These are phyloP conservation scores for Coptodon bakossiorum DNA, from an alignment of 2,113 vertebrate species.

Conservation along the genomic window DNA sequence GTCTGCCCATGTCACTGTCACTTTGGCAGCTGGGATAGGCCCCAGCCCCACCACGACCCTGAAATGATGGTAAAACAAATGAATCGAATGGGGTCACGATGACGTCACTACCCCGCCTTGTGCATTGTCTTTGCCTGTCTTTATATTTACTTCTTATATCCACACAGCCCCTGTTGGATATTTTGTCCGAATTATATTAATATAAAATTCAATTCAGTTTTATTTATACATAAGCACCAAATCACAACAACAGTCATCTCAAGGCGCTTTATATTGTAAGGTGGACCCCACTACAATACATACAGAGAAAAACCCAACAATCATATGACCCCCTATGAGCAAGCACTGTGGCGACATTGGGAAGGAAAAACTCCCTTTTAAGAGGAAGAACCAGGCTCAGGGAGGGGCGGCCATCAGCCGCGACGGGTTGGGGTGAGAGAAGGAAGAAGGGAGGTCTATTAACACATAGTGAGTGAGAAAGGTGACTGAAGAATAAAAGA, in stretches of 20 bases:
- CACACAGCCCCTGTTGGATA: neutral
- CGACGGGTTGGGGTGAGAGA: neutral
- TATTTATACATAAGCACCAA: neutral
- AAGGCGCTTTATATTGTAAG: neutral
- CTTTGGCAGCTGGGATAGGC: neutral
- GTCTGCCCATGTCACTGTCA: neutral
- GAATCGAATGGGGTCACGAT: neutral
- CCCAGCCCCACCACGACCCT: neutral
- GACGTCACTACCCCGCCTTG: neutral
- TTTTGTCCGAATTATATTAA: neutral
- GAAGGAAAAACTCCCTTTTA: neutral
- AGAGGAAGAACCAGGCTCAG: neutral
- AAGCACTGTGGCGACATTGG: neutral
- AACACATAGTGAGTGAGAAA: neutral
- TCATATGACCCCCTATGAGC: neutral
- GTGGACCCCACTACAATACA: neutral
- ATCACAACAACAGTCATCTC: neutral
- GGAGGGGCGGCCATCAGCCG: neutral
- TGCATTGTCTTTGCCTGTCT: neutral
- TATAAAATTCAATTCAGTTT: neutral
- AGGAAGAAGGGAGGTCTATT: neutral
- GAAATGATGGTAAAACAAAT: neutral
- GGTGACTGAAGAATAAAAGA: neutral
- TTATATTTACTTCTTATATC: neutral
- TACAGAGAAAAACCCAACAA: neutral